Evolutionary conservation across 1,140 invertebrate genomes (phyloP), one percentile per base, ranked within the genome.

Genomic region (Panulirus ornatus): DNA sequence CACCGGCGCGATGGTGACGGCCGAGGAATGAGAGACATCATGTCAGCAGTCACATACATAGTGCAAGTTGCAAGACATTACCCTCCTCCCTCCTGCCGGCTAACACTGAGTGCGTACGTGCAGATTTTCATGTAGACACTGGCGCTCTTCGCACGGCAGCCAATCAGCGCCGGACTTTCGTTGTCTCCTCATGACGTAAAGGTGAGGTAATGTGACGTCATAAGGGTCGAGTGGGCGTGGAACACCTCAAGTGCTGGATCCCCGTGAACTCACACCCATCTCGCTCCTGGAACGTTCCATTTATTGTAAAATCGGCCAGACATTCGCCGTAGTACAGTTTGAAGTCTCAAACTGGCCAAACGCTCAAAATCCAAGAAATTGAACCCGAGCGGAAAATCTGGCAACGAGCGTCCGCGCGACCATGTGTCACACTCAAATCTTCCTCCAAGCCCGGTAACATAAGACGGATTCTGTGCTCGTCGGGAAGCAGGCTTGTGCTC

Each of bases 81-180:
- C 27, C 47, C 47, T 0, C 78, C 78, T 22, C 11, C 47, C 11
- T 5, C 27, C 27, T 40, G 16, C 76, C 2, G 16, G 30, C 3
- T 16, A 14, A n/a, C 47, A 81, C 78, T 81, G 78, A 79, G n/a
- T 51, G 78, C 47, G 78, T 81, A 81, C 78, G 78, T 81, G 78
- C 78, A 58, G 78, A 27, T 54, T 19, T 81, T 58, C 78, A 81
- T 58, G 44, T 34, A 58, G 47, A 36, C 78, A 19, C 76, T 6
- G 47, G 9, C 8, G 47, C 47, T 27, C 47, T 27, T 58, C 34
- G 11, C 19, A 2, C 47, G 14, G 1, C 78, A 58, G 78, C 78
- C 78, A 81, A 81, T 81, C 78, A 54, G 47, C 78, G 78, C n/a
- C 8, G 8, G 78, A 58, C 14, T 78, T 47, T 47, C 5, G 19